Evolutionary conservation across 2,113 vertebrate species (phyloP).

Genomic region (Sakesphorus luctuosus): DNA sequence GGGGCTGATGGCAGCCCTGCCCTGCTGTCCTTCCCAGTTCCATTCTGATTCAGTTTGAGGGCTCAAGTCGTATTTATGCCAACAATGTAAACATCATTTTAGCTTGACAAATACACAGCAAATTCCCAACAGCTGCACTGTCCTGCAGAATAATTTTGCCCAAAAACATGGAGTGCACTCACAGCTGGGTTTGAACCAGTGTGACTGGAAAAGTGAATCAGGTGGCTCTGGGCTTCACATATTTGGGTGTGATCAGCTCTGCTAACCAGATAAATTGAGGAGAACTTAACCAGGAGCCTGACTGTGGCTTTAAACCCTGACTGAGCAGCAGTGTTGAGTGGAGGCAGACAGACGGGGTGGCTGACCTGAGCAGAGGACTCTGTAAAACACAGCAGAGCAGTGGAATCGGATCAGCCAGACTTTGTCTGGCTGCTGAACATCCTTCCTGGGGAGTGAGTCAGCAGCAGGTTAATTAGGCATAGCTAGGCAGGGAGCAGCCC

Average conservation of each 20-base stretch:
- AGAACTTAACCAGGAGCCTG: background rate
- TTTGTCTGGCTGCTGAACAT: background rate
- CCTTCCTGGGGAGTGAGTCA: constrained; percentile 10
- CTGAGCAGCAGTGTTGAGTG: background rate
- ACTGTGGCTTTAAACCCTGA: background rate
- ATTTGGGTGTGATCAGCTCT: background rate
- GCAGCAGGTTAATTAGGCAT: constrained; percentile 19
- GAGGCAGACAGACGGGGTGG: background rate
- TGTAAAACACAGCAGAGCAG: background rate
- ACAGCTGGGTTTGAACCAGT: background rate
- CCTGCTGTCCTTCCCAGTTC: background rate
- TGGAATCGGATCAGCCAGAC: background rate
- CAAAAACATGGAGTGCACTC: background rate
- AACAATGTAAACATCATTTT: background rate
- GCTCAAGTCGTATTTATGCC: background rate
- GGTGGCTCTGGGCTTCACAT: background rate
- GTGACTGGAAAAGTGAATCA: background rate
- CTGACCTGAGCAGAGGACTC: background rate
- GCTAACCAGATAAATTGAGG: background rate
- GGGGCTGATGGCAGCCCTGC: background rate
- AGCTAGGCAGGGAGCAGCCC: constrained; percentile 24
- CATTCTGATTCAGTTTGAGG: background rate
- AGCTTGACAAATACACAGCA: background rate
- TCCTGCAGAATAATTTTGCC: background rate
- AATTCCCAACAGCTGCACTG: background rate